Evolutionary conservation across 2,888 invertebrate genomes (phyloP).

Genomic region (Lumbricus terrestris): DNA sequence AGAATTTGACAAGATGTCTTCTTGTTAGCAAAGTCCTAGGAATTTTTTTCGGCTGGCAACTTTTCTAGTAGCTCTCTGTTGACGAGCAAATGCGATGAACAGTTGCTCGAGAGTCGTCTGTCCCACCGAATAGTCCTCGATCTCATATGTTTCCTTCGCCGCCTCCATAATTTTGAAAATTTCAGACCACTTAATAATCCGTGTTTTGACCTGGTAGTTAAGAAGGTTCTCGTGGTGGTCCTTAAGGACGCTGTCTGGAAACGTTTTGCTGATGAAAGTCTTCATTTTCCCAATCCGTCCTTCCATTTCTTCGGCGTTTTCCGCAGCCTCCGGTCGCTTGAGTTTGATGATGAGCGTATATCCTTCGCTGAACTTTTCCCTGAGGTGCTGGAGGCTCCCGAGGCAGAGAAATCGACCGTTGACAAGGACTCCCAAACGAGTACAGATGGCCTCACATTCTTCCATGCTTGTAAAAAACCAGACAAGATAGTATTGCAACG

Average conservation of each 20-base stretch:
- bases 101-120: constrained; percentile 61
- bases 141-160: constrained; percentile 50
- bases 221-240: constrained; percentile 59
- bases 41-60: background rate
- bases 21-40: background rate
- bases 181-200: constrained; percentile 49
- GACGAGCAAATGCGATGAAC: constrained; percentile 41
- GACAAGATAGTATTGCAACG: background rate
- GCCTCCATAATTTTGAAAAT: constrained; percentile 57
- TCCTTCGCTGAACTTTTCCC: constrained; percentile 62
- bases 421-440: constrained; percentile 76
- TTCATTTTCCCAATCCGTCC: constrained; percentile 44
- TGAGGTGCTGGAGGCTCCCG: constrained; percentile 73
- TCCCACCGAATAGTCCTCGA: constrained; percentile 60
- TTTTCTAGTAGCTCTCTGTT: background rate
- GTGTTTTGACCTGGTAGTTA: constrained; percentile 56
- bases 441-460: constrained; percentile 80
- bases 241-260: constrained; percentile 54
- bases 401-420: constrained; percentile 73
- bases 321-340: background rate
- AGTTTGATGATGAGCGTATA: background rate
- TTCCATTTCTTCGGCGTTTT: background rate
- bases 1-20: background rate
- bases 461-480: constrained; percentile 72
- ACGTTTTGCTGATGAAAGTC: constrained; percentile 51